Conservation (phyloP, 1,140 invertebrate genomes). For the Brachionus rotundiformis region DNA sequence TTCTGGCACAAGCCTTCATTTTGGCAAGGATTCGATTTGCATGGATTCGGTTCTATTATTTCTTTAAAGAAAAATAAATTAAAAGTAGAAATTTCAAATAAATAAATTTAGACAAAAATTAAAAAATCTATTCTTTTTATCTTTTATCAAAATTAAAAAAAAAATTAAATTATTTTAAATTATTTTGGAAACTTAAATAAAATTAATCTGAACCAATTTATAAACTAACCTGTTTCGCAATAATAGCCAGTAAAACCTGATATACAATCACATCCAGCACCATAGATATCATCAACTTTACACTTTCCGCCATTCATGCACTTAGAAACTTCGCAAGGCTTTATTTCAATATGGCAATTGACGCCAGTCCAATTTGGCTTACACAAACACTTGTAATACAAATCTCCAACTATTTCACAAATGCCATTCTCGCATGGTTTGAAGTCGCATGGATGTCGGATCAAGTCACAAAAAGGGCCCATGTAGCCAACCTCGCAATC, state of each 20-base stretch:
- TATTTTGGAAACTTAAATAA: no score
- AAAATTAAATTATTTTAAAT: no score
- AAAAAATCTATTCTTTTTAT: not conserved
- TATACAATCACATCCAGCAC: constrained; percentile 71
- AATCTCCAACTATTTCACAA: constrained; percentile 30
- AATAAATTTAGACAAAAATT: no score
- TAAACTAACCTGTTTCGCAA: constrained; percentile 68
- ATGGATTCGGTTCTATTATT: constrained; percentile 17
- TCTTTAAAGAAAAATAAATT: not conserved
- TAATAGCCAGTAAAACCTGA: constrained; percentile 73
- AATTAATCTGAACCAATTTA: constrained; percentile 57
- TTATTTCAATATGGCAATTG: constrained; percentile 52
- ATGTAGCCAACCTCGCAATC: constrained; percentile 34
- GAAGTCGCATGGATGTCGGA: constrained; percentile 34
- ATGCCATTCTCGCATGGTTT: constrained; percentile 44
- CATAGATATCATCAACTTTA: constrained; percentile 31
- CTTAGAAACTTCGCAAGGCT: constrained; percentile 15
- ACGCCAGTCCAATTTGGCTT: constrained; percentile 51
- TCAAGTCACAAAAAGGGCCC: constrained; percentile 50
- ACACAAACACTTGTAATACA: constrained; percentile 44
- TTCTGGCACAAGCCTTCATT: constrained; percentile 73
- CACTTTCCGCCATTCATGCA: constrained; percentile 46
- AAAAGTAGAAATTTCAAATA: not conserved
- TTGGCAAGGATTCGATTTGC: constrained; percentile 75
- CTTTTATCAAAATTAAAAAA: not conserved